These are phyloP conservation scores for Gymnocheta viridis DNA, from an alignment of 2,888 invertebrate species.

Conservation along the genomic window DNA sequence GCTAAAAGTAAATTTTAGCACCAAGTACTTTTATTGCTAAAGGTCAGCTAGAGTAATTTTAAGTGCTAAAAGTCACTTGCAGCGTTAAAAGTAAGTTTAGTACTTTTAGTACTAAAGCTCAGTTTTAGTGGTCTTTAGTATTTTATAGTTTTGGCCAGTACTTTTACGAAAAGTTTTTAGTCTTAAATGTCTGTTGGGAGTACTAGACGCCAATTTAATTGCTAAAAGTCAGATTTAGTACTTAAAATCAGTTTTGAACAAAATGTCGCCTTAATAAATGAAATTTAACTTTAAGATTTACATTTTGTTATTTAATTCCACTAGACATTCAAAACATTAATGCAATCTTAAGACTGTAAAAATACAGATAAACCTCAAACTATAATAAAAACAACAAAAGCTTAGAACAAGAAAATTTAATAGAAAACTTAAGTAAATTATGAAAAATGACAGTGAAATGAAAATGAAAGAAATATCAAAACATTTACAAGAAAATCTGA, in stretches of 20 bases:
- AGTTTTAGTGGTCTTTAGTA: no score
- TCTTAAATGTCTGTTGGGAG: no score
- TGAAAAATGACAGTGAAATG: slow-evolving; percentile 1
- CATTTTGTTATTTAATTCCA: neutral
- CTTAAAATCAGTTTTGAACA: neutral
- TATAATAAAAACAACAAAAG: neutral
- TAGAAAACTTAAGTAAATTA: slow-evolving; percentile 27
- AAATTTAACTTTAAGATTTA: neutral
- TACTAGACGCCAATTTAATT: neutral
- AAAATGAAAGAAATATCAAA: slow-evolving; percentile 32
- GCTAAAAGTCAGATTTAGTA: neutral
- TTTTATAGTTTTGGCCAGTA: no score
- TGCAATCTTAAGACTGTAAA: neutral
- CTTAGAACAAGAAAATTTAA: slow-evolving; percentile 2
- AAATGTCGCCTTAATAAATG: no score
- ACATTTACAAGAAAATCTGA: slow-evolving; percentile 50
- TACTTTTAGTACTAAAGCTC: no score
- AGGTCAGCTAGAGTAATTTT: no score
- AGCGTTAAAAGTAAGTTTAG: no score
- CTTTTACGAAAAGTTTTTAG: no score
- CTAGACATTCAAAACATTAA: neutral
- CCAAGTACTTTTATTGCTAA: no score
- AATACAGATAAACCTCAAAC: neutral
- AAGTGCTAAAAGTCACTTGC: no score
- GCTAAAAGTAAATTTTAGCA: no score